These are phyloP conservation scores for Ormyrus pomaceus DNA, from an alignment of 2,888 invertebrate species.

Conservation along the genomic window DNA sequence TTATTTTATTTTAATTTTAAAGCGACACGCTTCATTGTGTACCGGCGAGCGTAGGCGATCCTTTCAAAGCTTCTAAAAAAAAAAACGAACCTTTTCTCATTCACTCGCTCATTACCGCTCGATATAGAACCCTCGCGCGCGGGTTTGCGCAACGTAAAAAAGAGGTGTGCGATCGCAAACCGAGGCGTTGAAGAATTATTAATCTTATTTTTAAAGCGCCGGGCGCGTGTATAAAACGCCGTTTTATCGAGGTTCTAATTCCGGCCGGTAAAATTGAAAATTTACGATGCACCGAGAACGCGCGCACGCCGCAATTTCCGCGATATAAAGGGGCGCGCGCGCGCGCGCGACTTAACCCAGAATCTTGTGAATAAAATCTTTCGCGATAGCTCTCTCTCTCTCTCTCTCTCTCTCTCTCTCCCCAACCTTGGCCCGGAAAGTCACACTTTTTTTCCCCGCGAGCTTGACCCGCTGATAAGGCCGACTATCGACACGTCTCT, in stretches of 20 bases:
- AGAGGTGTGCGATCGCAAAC: too few relatives aligned
- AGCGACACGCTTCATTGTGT: background rate
- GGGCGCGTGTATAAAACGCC: too few relatives aligned
- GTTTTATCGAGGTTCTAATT: background rate
- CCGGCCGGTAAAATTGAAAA: background rate
- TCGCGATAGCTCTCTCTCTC: background rate
- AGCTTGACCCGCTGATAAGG: background rate
- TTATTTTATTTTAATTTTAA: background rate
- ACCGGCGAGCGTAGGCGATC: background rate
- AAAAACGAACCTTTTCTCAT: too few relatives aligned
- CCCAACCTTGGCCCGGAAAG: slow-evolving; percentile 21
- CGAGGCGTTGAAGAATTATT: too few relatives aligned
- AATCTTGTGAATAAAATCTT: slow-evolving; percentile 23
- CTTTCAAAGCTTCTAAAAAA: background rate
- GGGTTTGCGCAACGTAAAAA: too few relatives aligned
- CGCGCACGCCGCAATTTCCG: slow-evolving; percentile 4
- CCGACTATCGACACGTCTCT: background rate
- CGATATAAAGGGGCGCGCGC: background rate
- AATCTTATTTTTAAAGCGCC: too few relatives aligned
- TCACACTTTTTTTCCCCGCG: background rate
- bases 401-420: too few relatives aligned
- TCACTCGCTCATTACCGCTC: too few relatives aligned
- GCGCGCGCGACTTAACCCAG: slow-evolving; percentile 34
- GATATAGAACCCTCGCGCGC: too few relatives aligned
- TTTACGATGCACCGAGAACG: background rate